phyloP scores from a whole-genome alignment of 2,113 vertebrate genomes.

The Callaeas wilsoni region DNA sequence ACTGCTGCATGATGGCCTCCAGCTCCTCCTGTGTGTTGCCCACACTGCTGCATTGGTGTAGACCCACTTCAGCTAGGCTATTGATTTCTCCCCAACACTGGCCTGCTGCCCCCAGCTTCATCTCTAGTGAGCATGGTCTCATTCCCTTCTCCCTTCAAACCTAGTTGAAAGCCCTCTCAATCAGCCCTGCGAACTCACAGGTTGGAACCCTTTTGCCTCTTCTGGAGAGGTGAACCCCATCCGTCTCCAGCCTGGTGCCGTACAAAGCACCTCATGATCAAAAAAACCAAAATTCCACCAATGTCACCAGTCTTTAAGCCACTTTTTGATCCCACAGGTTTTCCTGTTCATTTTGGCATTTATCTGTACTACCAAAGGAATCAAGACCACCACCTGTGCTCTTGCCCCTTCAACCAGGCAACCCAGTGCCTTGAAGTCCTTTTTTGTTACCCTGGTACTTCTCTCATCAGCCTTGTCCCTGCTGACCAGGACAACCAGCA shows the following conservation, averaged over 20 bases:
- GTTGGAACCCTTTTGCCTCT: not conserved
- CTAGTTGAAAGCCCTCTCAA: not conserved
- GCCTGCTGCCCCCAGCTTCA: not conserved
- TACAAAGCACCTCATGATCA: not conserved
- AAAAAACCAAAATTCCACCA: not conserved
- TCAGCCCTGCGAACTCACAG: not conserved
- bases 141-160: not conserved
- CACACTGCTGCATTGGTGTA: not conserved
- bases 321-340: not conserved
- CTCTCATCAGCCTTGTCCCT: not conserved
- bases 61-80: not conserved
- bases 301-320: not conserved
- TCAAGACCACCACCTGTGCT: not conserved
- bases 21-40: not conserved
- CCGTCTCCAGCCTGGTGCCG: not conserved
- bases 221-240: not conserved
- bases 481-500: not conserved
- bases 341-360: not conserved
- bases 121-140: not conserved
- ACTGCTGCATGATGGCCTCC: not conserved
- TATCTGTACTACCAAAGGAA: not conserved
- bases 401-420: not conserved
- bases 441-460: not conserved
- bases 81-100: not conserved
- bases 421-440: not conserved